Conservation (phyloP, 2,888 invertebrate species). For the Synanthedon formicaeformis region DNA sequence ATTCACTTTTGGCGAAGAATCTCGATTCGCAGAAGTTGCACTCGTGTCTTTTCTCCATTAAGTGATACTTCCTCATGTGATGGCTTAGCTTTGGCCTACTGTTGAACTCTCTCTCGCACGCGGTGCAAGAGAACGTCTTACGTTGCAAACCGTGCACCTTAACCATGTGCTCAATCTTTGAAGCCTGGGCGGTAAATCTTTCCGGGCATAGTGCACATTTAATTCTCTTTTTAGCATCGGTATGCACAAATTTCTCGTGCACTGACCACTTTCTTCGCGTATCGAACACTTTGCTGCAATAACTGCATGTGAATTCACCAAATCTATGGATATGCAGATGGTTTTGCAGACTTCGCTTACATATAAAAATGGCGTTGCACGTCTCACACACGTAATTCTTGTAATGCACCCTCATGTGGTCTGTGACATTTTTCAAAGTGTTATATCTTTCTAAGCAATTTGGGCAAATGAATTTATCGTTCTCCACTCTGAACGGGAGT, state of each 20-base stretch:
- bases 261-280: conserved; percentile 9
- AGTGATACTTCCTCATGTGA: conserved; percentile 14
- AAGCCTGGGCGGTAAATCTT: conserved; percentile 12
- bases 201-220: conserved; percentile 19
- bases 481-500: conserved; percentile 26
- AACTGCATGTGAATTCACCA: conserved; percentile 16
- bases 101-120: conserved; percentile 14
- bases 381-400: conserved; percentile 2
- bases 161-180: conserved; percentile 14
- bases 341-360: conserved; percentile 1
- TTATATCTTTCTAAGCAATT: conserved; percentile 18
- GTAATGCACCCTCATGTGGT: conserved; percentile 1
- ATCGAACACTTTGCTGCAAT: conserved; percentile 12
- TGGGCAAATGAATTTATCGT: conserved; percentile 18
- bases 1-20: conserved; percentile 30
- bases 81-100: conserved; percentile 9
- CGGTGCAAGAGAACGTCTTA: conserved; percentile 10
- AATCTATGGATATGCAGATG: conserved; percentile 12
- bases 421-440: conserved; percentile 13
- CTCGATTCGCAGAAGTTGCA: conserved; percentile 22
- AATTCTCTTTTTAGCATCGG: neutral
- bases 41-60: conserved; percentile 13
- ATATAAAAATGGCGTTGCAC: conserved; percentile 16
- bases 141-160: conserved; percentile 11
- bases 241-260: conserved; percentile 14